Conservation (phyloP, 2,113 vertebrate species). For the Cheirogaleus medius region DNA sequence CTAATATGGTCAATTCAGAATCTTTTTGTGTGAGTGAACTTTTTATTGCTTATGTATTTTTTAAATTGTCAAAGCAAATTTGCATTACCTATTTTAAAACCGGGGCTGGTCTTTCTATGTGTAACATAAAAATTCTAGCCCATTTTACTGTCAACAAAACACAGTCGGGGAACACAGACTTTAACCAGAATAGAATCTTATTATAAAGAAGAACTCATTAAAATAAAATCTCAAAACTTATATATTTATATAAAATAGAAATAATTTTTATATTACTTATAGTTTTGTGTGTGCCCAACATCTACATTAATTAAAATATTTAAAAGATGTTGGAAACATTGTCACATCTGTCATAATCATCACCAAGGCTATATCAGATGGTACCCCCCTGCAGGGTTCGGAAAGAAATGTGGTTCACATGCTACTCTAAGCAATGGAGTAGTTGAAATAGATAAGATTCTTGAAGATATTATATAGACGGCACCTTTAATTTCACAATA, state of each 20-base stretch:
- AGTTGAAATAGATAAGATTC: background rate
- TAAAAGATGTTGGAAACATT: background rate
- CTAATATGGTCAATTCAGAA: background rate
- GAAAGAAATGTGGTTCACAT: background rate
- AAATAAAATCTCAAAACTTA: background rate
- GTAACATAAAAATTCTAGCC: background rate
- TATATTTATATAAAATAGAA: background rate
- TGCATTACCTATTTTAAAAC: background rate
- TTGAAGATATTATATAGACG: background rate
- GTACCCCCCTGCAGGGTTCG: rapidly evolving
- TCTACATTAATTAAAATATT: background rate
- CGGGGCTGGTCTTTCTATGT: background rate
- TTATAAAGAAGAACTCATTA: background rate
- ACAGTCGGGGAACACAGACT: background rate
- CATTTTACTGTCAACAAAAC: background rate
- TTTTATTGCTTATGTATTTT: background rate
- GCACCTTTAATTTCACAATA: background rate
- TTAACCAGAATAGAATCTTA: background rate
- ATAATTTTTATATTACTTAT: background rate
- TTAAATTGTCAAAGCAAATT: background rate
- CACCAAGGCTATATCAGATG: background rate
- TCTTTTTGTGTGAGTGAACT: background rate
- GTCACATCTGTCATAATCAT: background rate
- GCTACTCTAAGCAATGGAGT: background rate
- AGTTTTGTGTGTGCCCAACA: background rate